A percentile compares a stretch with the other conserved stretches of the same genome.
Conservation (phyloP, 2,888 invertebrate species). For the Macaria liturata region DNA sequence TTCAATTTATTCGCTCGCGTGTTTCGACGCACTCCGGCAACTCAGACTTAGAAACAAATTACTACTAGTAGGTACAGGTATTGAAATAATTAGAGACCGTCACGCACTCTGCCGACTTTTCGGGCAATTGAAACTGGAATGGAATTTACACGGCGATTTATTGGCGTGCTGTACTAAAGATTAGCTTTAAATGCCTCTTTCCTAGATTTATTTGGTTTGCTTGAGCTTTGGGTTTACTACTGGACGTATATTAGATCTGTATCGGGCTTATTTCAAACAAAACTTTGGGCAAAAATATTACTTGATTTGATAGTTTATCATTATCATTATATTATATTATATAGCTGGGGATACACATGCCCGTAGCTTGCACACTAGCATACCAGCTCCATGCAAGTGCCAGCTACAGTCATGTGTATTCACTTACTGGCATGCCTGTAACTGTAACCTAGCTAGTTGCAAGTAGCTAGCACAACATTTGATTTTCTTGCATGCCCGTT, state of each 20-base stretch:
- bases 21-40: slow-evolving; percentile 21
- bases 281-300: too few relatives aligned
- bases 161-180: slow-evolving; percentile 22
- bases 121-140: slow-evolving; percentile 36
- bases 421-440: slow-evolving; percentile 31
- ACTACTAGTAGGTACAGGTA: slow-evolving; percentile 17
- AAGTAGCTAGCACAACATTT: slow-evolving; percentile 30
- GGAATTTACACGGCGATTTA: slow-evolving; percentile 32
- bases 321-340: too few relatives aligned
- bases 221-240: background rate
- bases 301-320: too few relatives aligned
- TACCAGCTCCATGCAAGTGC: slow-evolving; percentile 30
- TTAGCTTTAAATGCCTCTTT: slow-evolving; percentile 26
- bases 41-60: slow-evolving; percentile 11
- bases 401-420: slow-evolving; percentile 25
- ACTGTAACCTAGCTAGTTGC: slow-evolving; percentile 18
- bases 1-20: slow-evolving; percentile 38
- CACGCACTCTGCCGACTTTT: slow-evolving; percentile 35
- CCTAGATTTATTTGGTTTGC: slow-evolving; percentile 22
- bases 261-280: too few relatives aligned
- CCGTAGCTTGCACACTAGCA: slow-evolving; percentile 18
- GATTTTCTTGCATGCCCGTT: slow-evolving; percentile 30
- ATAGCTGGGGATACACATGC: too few relatives aligned
- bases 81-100: slow-evolving; percentile 36
- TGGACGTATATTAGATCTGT: too few relatives aligned